Evolutionary conservation across 2,797 vertebrate genomes (phyloP).

Genomic region (Protonibea diacanthus): DNA sequence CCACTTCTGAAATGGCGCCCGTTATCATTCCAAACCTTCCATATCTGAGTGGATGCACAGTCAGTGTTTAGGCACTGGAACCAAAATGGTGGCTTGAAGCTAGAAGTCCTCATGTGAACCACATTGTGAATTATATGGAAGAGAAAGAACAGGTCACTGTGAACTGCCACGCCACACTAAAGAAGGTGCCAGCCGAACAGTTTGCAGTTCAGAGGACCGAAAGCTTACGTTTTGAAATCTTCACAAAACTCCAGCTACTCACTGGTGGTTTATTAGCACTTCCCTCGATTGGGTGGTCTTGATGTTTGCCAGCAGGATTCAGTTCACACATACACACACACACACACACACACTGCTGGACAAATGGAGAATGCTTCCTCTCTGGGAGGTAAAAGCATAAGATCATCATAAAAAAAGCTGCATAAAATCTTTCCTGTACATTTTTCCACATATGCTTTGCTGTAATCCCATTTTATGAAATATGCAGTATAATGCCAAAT

Average conservation of each 20-base stretch:
- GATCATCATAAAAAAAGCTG: constrained; percentile 33
- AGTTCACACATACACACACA: constrained; percentile 18
- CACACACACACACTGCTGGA: constrained; percentile 24
- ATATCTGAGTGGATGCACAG: background rate
- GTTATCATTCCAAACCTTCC: background rate
- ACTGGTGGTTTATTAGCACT: constrained; percentile 64
- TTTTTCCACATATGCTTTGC: constrained; percentile 33
- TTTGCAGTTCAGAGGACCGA: constrained; percentile 61
- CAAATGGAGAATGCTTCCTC: constrained; percentile 33
- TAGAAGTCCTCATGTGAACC: constrained; percentile 51
- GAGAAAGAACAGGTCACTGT: constrained; percentile 50
- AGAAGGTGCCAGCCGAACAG: constrained; percentile 39
- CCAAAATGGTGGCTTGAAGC: background rate
- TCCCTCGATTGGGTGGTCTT: constrained; percentile 71
- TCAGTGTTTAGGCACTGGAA: background rate
- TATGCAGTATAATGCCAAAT: constrained; percentile 36
- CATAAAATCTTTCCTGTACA: constrained; percentile 14
- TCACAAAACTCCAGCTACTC: constrained; percentile 47
- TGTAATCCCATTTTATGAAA: constrained; percentile 38
- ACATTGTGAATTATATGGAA: constrained; percentile 24
- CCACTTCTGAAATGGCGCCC: background rate
- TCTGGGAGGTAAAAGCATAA: constrained; percentile 17
- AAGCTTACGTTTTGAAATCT: constrained; percentile 59
- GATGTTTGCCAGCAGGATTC: constrained; percentile 45
- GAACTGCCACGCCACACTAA: constrained; percentile 64